A percentile compares a stretch with the other conserved stretches of the same genome.
Evolutionary conservation across 2,797 vertebrate species (phyloP).

Genomic region (Vultur gryphus): DNA sequence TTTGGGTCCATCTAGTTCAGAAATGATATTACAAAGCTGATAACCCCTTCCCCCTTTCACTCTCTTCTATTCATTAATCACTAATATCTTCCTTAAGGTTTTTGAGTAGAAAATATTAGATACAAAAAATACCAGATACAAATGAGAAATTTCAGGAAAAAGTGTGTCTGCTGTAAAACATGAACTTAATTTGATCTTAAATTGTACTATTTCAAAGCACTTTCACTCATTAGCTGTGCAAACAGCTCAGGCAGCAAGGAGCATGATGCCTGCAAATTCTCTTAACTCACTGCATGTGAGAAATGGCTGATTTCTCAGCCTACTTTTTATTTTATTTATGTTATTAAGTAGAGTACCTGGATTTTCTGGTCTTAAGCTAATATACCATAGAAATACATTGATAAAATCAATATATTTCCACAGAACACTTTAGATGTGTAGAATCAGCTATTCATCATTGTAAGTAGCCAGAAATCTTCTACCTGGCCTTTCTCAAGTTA

Average conservation of each 20-base stretch:
- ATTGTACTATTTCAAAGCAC: neutral
- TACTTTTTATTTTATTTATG: neutral
- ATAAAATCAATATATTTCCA: neutral
- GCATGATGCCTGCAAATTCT: neutral
- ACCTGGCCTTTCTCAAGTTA: neutral
- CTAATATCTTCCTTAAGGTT: neutral
- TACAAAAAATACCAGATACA: neutral
- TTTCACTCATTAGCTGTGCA: neutral
- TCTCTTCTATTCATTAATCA: neutral
- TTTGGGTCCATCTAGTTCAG: neutral
- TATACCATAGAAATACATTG: neutral
- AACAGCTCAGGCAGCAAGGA: neutral
- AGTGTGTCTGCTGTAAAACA: neutral
- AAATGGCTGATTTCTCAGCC: neutral
- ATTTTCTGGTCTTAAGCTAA: neutral
- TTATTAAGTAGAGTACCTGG: neutral
- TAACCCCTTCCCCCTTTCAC: neutral
- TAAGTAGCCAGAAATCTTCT: neutral
- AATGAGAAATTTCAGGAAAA: neutral
- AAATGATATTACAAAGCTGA: neutral
- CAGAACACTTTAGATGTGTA: neutral
- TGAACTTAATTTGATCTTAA: neutral
- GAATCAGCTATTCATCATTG: neutral
- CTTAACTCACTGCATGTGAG: neutral
- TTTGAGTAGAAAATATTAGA: neutral